Evolutionary conservation across 2,113 vertebrate species (phyloP).

Genomic region (Peromyscus maniculatus): DNA sequence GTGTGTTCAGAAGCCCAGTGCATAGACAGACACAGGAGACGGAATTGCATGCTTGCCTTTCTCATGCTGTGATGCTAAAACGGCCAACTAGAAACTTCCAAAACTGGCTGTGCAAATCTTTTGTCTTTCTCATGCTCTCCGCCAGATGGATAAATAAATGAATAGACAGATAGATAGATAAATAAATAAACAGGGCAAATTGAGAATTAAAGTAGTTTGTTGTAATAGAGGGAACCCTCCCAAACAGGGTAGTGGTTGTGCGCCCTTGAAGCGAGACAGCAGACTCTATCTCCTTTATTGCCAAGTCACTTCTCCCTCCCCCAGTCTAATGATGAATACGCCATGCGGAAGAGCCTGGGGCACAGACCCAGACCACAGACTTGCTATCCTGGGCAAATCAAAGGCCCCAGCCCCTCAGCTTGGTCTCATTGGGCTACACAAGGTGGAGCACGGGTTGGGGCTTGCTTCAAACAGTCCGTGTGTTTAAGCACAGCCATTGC

Average conservation of each 20-base stretch:
- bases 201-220: neutral
- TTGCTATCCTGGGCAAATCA: neutral
- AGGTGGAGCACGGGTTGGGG: no score
- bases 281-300: neutral
- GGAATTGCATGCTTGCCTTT: conserved; percentile 20
- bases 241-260: neutral
- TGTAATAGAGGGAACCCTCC: conserved; percentile 4
- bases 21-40: neutral
- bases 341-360: neutral
- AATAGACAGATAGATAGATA: neutral
- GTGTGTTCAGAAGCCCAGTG: neutral
- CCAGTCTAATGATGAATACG: neutral
- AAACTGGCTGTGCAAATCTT: conserved; percentile 77
- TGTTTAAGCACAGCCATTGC: neutral
- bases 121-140: conserved; percentile 64
- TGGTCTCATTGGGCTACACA: neutral
- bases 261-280: neutral
- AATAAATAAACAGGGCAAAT: neutral
- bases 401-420: neutral
- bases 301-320: neutral
- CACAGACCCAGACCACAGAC: neutral
- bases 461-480: neutral
- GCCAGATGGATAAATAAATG: neutral
- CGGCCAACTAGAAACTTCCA: conserved; percentile 73
- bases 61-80: conserved; percentile 54